Evolutionary conservation across 2,797 vertebrate species (phyloP).

Genomic region (Rousettus madagascariensis): DNA sequence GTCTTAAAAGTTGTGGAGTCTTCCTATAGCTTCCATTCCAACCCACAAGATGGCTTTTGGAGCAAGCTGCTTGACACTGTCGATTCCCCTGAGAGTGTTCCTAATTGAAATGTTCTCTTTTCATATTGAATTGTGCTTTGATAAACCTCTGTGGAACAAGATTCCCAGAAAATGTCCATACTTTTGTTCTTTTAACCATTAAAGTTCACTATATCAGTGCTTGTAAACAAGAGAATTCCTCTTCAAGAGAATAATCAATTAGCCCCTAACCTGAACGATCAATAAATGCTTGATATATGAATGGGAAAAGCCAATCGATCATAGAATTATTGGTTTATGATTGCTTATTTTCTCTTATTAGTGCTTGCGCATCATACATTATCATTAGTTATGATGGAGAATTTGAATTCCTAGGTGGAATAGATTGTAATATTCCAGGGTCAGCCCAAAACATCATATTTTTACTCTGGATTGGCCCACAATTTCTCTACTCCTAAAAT

Average conservation of each 20-base stretch:
- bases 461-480: slow-evolving; percentile 53
- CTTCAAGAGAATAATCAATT: slow-evolving; percentile 76
- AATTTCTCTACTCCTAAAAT: slow-evolving; percentile 62
- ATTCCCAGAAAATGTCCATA: slow-evolving; percentile 25
- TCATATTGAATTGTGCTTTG: not conserved
- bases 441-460: slow-evolving; percentile 26
- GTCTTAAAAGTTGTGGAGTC: not conserved
- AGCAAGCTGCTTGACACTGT: not conserved
- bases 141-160: slow-evolving; percentile 3
- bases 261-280: slow-evolving; percentile 77
- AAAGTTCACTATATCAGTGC: slow-evolving; percentile 13
- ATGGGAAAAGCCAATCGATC: slow-evolving; percentile 83
- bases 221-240: slow-evolving; percentile 74
- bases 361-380: slow-evolving; percentile 74
- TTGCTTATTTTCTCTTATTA: slow-evolving; percentile 83
- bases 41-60: not conserved
- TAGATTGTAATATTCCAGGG: slow-evolving; percentile 47
- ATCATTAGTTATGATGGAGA: slow-evolving; percentile 79
- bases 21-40: not conserved
- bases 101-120: slow-evolving; percentile 35
- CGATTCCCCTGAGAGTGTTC: slow-evolving; percentile 4
- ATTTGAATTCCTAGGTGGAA: slow-evolving; percentile 67
- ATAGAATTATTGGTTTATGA: slow-evolving; percentile 85
- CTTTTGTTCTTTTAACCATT: slow-evolving; percentile 41
- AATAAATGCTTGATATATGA: slow-evolving; percentile 82